A percentile compares a stretch with the other conserved stretches of the same genome.
Conservation (phyloP, 2,113 vertebrate genomes). For the Cervus canadensis region DNA sequence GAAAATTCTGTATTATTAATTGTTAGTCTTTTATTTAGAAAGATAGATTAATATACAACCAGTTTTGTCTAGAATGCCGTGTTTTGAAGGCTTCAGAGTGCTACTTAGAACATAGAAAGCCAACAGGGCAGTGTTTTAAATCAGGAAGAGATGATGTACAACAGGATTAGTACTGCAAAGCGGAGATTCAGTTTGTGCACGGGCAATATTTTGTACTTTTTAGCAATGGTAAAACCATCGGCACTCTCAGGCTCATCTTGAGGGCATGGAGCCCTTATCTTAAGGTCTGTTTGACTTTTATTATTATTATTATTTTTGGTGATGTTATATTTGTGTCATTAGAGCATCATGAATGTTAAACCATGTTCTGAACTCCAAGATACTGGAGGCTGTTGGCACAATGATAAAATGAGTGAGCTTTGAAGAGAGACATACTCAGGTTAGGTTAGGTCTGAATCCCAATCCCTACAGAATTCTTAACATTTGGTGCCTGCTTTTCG, state of each 20-base stretch:
- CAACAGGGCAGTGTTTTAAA: background rate
- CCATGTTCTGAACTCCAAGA: background rate
- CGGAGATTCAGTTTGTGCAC: background rate
- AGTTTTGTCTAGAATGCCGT: background rate
- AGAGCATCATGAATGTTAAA: background rate
- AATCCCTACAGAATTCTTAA: background rate
- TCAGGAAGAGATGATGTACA: background rate
- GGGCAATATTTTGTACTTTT: background rate
- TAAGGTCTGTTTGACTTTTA: background rate
- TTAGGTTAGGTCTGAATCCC: background rate
- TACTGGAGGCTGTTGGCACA: background rate
- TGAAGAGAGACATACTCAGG: background rate
- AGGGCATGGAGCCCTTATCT: background rate
- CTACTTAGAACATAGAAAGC: background rate
- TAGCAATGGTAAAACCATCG: slow-evolving; percentile 38
- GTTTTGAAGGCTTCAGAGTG: background rate
- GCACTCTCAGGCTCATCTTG: background rate
- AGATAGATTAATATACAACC: background rate
- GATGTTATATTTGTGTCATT: background rate
- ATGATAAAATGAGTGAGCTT: background rate
- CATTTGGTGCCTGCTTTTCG: background rate
- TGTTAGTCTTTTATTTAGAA: background rate
- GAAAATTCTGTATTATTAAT: background rate
- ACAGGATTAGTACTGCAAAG: background rate
- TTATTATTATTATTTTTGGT: slow-evolving; percentile 33